Evolutionary conservation across 2,113 vertebrate genomes (phyloP).

Genomic region (Pseudopodoces humilis): DNA sequence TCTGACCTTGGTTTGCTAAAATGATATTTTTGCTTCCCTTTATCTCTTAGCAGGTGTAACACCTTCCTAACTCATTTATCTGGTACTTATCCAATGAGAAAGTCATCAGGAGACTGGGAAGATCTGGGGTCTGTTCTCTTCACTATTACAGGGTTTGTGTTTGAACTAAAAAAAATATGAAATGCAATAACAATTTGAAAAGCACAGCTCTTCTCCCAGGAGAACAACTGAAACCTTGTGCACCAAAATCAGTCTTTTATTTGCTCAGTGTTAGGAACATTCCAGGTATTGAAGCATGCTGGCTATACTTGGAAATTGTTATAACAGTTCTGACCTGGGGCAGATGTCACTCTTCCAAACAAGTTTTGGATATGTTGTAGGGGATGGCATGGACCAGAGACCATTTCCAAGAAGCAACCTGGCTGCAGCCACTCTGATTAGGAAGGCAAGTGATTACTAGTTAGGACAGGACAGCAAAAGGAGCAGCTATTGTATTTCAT

Average conservation of each 20-base stretch:
- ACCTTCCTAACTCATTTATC: neutral
- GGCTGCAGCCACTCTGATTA: neutral
- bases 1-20: neutral
- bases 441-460: neutral
- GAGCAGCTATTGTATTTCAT: neutral
- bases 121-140: neutral
- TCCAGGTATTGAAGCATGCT: neutral
- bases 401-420: neutral
- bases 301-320: neutral
- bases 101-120: neutral
- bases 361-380: neutral
- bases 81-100: neutral
- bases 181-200: neutral
- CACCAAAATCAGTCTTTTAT: neutral
- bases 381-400: neutral
- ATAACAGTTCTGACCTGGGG: neutral
- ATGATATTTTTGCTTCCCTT: neutral
- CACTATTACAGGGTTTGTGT: neutral
- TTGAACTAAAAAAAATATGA: neutral
- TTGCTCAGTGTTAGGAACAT: neutral
- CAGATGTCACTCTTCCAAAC: neutral
- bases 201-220: neutral
- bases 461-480: neutral
- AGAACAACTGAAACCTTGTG: neutral
- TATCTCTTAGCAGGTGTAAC: neutral